A percentile compares a stretch with the other conserved stretches of the same genome.
Evolutionary conservation across 1,140 invertebrate species (phyloP).

Genomic region (Tetramorium simillimum): DNA sequence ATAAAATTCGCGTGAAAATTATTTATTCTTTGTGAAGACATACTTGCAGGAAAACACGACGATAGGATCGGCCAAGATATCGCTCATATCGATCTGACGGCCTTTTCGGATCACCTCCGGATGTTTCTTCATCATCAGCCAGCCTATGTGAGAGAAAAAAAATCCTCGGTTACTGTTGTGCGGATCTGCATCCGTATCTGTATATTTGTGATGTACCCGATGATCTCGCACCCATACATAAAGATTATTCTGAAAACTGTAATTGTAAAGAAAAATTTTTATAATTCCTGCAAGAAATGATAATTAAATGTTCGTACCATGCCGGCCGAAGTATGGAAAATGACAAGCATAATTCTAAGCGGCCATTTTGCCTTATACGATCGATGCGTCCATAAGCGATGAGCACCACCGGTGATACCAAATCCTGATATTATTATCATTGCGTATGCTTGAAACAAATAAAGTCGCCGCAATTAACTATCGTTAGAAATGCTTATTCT

Average conservation of each 20-base stretch:
- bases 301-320: conserved; percentile 85
- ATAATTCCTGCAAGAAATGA: background rate
- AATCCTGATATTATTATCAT: conserved; percentile 86
- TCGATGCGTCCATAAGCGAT: conserved; percentile 94
- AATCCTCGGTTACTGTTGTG: conserved; percentile 96
- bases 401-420: conserved; percentile 93
- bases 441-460: conserved; percentile 81
- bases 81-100: conserved; percentile 91
- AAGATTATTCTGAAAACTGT: conserved; percentile 86
- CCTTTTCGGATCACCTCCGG: conserved; percentile 92
- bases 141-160: conserved; percentile 96
- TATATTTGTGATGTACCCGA: conserved; percentile 95
- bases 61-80: conserved; percentile 91
- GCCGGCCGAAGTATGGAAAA: conserved; percentile 89
- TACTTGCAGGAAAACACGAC: conserved; percentile 90
- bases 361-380: conserved; percentile 93
- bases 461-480: background rate
- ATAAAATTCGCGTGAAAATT: background rate
- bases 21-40: conserved; percentile 54
- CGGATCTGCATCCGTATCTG: conserved; percentile 96
- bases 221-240: conserved; percentile 93
- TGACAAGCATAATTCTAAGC: conserved; percentile 89
- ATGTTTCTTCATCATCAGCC: conserved; percentile 95
- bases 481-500: too few species aligned
- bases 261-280: background rate